Conservation (phyloP, 2,888 invertebrate genomes). For the Aelia acuminata region DNA sequence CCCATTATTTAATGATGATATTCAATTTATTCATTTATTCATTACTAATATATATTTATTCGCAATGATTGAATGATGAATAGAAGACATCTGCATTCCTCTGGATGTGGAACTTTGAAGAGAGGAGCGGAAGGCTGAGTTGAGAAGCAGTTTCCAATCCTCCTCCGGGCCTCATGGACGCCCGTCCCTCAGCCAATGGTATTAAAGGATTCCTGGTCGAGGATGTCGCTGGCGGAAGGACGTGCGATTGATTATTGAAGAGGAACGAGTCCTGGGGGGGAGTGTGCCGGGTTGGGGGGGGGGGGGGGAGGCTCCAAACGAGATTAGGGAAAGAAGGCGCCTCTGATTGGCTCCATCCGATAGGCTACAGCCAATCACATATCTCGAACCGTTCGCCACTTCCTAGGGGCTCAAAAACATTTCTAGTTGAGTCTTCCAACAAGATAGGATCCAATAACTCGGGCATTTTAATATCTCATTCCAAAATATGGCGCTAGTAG, state of each 20-base stretch:
- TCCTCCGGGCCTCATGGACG: neutral
- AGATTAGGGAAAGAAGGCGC: constrained; percentile 21
- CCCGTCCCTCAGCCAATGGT: neutral
- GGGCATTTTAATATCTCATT: neutral
- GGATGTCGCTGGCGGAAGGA: neutral
- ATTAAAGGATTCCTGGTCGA: constrained; percentile 1
- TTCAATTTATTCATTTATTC: too few species aligned
- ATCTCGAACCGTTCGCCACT: neutral
- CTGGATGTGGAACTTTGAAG: neutral
- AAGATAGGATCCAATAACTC: neutral
- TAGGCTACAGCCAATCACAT: constrained; percentile 4
- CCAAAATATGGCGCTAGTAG: neutral
- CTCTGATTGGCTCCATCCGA: constrained; percentile 10
- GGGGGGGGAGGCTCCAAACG: neutral
- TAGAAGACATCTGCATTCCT: too few species aligned
- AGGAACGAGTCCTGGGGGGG: neutral
- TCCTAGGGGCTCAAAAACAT: neutral
- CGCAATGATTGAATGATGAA: too few species aligned
- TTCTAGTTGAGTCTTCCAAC: neutral
- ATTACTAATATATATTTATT: too few species aligned
- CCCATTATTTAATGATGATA: too few species aligned
- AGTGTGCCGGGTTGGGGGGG: neutral
- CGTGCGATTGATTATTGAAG: constrained; percentile 40
- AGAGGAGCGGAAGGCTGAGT: neutral
- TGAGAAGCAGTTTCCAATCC: constrained; percentile 6